These are phyloP conservation scores for Pipa parva DNA, from an alignment of 2,113 vertebrate genomes.

Conservation along the genomic window DNA sequence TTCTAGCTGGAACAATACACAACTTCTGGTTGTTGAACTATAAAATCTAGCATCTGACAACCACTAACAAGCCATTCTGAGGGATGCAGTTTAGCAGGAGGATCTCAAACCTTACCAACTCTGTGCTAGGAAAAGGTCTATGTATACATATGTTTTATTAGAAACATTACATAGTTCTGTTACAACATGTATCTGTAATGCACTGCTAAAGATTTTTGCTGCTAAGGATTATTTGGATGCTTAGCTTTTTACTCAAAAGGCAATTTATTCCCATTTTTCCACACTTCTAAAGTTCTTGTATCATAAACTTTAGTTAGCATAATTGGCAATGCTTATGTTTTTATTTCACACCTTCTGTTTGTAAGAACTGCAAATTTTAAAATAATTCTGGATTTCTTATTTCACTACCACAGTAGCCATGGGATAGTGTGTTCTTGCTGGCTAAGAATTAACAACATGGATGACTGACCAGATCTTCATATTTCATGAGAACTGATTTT, in stretches of 20 bases:
- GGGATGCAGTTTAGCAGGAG: neutral
- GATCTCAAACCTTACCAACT: neutral
- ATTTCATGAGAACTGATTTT: neutral
- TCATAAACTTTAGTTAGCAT: neutral
- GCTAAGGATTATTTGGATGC: neutral
- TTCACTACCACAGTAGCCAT: neutral
- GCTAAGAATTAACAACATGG: neutral
- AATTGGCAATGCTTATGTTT: neutral
- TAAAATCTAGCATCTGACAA: neutral
- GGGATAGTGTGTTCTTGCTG: neutral
- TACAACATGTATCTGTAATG: neutral
- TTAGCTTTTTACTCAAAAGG: constrained; percentile 8
- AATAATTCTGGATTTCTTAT: neutral
- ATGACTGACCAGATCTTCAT: neutral
- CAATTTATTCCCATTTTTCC: constrained; percentile 14
- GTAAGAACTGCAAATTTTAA: neutral
- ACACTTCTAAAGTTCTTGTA: neutral
- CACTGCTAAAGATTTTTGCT: neutral
- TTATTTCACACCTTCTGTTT: neutral
- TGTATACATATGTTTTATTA: neutral
- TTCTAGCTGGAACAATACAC: too few relatives aligned
- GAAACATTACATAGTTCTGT: neutral
- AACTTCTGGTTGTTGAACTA: neutral
- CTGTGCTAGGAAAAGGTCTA: neutral
- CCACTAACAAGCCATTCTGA: neutral